Conservation (phyloP, 2,113 vertebrate species). For the Cyprinodon brontotheroides region DNA sequence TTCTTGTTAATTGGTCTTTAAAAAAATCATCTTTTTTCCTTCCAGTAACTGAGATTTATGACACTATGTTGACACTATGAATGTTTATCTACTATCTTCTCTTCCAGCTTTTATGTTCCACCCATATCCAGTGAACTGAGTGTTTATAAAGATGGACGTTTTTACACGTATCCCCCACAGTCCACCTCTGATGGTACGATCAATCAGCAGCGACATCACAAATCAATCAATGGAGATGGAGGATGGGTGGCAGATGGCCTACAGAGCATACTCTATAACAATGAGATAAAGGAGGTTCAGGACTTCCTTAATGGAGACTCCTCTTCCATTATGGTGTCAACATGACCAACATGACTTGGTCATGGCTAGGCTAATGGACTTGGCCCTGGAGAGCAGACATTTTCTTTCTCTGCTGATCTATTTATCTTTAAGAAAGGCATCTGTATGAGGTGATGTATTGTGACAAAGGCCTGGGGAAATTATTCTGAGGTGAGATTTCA, state of each 20-base stretch:
- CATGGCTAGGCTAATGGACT: not conserved
- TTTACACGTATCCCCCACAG: not conserved
- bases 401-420: not conserved
- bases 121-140: not conserved
- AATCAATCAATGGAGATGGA: constrained; percentile 43
- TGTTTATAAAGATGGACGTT: not conserved
- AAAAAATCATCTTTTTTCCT: too few species aligned
- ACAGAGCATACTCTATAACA: constrained; percentile 2
- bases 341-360: constrained; percentile 8
- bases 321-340: constrained; percentile 2
- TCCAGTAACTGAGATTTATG: too few species aligned
- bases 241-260: constrained; percentile 39
- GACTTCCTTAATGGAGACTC: constrained; percentile 30
- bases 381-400: not conserved
- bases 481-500: not conserved
- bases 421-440: not conserved
- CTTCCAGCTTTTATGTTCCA: not conserved
- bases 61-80: not conserved
- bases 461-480: not conserved
- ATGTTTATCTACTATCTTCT: not conserved
- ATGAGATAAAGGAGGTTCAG: constrained; percentile 15
- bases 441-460: not conserved
- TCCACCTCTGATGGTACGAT: constrained; percentile 4
- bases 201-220: constrained; percentile 5
- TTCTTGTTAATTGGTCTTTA: not conserved